Percentiles rank a stretch among this genome's conserved stretches.
Conservation (phyloP, 2,797 vertebrate genomes). For the Xyrichtys novacula region DNA sequence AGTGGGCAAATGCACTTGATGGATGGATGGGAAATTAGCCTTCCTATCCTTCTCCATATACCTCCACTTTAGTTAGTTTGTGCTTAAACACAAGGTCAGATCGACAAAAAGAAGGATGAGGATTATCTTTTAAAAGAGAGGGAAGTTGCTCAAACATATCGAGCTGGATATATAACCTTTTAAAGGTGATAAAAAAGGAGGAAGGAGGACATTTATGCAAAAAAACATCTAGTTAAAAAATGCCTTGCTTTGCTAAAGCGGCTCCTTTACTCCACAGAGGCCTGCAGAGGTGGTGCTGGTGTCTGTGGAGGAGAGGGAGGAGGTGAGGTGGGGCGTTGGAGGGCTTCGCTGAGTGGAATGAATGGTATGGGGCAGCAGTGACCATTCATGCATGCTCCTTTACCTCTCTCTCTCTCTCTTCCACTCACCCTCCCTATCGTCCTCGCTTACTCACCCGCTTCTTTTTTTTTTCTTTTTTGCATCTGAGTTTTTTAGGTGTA, state of each 20-base stretch:
- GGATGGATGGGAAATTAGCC: conserved; percentile 21
- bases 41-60: conserved; percentile 27
- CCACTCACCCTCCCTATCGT: conserved; percentile 16
- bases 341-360: conserved; percentile 79
- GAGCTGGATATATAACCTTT: conserved; percentile 59
- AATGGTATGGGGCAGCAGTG: conserved; percentile 85
- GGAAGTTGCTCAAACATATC: not conserved
- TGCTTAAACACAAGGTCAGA: conserved; percentile 15
- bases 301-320: conserved; percentile 49
- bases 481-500: conserved; percentile 46
- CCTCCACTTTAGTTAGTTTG: conserved; percentile 19
- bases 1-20: conserved; percentile 62
- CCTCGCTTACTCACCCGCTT: conserved; percentile 16
- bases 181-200: conserved; percentile 26
- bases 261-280: conserved; percentile 58
- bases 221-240: conserved; percentile 43
- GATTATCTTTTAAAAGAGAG: conserved; percentile 19
- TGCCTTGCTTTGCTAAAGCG: conserved; percentile 34
- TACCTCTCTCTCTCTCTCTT: conserved; percentile 42
- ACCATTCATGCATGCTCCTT: conserved; percentile 84
- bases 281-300: conserved; percentile 57
- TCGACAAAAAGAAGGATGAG: conserved; percentile 36
- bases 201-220: not conserved
- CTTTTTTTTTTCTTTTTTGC: too few relatives aligned
- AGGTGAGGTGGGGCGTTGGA: conserved; percentile 48